Base-by-base conservation (phyloP, 2,113 vertebrate genomes). In the Illadopsis cleaveri region DNA sequence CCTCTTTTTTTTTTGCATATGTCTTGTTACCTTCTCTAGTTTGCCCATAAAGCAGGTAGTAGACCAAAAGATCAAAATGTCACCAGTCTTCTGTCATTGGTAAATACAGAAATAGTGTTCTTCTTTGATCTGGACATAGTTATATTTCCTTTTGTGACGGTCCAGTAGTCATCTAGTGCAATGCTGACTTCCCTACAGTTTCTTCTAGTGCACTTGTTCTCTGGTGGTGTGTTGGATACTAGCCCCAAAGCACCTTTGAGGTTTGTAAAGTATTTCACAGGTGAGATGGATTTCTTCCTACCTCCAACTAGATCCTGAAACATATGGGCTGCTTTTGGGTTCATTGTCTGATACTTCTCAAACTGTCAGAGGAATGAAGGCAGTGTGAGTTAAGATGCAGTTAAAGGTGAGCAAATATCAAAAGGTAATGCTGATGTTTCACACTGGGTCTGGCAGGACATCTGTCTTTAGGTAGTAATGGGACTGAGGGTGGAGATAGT, bases 281-380 rank as follows among this genome's bases (percentile, higher is more conserved):
- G 37, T 21, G 44, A 81, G 50, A n/a, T 27, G 22, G n/a, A 45
- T 78, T 96, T 92, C 47, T 90, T 93, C 57, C 38, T 90, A 47
- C 24, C 18, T 22, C 23, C 12, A 70, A 1, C 15, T 53, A 45
- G 44, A 60, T 37, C 47, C 53, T 69, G 78, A 93, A 93, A 61
- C 11, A 42, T n/a, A 62, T 57, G 53, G 12, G n/a, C 15, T 91
- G 23, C 35, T 72, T 91, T 84, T 78, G 45, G 21, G 50, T 68
- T 94, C 11, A 7, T 71, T 89, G 44, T 68, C 37, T 68, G 19
- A 45, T 56, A 48, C 44, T 61, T 42, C 31, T 81, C 11, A 82
- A 40, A 48, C 27, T 83, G 53, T 40, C 31, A 54, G 76, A 88
- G 68, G 82, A 90, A 65, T 54, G 15, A 77, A 81, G 51, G 47